These are phyloP conservation scores for Paramormyrops hopkinsi DNA, from an alignment of 2,797 vertebrate genomes.

Conservation along the genomic window DNA sequence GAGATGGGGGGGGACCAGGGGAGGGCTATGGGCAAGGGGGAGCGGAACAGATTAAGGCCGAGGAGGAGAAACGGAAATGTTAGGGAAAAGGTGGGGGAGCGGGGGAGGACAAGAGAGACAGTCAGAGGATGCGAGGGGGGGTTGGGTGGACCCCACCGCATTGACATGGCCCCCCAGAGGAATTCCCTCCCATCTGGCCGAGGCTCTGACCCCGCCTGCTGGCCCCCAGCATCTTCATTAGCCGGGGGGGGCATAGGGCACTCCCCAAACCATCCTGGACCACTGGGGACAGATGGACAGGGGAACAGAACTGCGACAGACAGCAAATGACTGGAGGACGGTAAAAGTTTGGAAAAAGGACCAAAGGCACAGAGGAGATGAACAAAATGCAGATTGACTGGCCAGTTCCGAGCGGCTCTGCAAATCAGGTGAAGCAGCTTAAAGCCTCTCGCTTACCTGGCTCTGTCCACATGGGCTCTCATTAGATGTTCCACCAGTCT, in stretches of 20 bases:
- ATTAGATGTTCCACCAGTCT: background rate
- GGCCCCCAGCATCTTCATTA: background rate
- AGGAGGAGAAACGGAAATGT: background rate
- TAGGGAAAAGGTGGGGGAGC: background rate
- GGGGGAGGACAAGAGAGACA: background rate
- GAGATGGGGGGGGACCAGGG: conserved; percentile 35
- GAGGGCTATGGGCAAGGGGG: conserved; percentile 36
- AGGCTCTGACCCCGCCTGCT: background rate
- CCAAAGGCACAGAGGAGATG: background rate
- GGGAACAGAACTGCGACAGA: background rate
- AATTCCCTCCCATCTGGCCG: background rate
- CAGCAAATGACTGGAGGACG: background rate
- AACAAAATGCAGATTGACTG: background rate
- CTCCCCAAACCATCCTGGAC: background rate
- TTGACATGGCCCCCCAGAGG: background rate
- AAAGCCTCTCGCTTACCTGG: background rate
- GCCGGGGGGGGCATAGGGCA: background rate
- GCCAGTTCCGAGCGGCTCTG: background rate
- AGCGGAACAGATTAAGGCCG: conserved; percentile 2
- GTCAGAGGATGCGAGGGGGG: background rate
- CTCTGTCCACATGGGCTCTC: background rate
- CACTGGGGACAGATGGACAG: background rate
- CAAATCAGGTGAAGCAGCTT: background rate
- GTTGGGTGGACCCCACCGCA: background rate
- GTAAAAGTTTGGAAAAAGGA: background rate